Base-by-base conservation (phyloP, 2,797 vertebrate genomes). In the Smutsia gigantea region DNA sequence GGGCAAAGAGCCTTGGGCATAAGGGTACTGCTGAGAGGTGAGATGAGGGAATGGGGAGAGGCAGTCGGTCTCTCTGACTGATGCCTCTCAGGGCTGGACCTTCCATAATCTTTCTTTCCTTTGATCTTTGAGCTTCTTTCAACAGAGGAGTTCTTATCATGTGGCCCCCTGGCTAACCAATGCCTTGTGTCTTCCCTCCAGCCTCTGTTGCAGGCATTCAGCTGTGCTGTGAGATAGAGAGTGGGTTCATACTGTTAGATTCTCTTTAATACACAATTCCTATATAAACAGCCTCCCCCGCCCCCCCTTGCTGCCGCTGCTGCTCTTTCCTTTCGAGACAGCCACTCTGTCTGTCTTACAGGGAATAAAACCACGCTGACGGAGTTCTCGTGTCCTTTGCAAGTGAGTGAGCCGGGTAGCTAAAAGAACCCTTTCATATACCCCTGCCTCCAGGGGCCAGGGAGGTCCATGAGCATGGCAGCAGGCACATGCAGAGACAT, bases 91-190 rank as follows among this genome's bases (percentile, higher is more conserved):
- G 14, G 13, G 34, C 7, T 90, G 27, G 83, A 29, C 37, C 9
- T 84, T 77, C 69, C 7, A 7, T 71, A 18, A 23, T 23, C 42
- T 27, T 90, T 19, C 14, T 13, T 42, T 2, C 55, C 93, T 78
- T 59, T 53, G 92, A 25, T 51, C 53, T 93, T 66, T 81, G 46
- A 87, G 75, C 37, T 39, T 94, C 25, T 94, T 95, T 79, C 82
- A 42, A 64, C 46, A 88, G 34, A 89, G 51, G 18, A 93, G 10
- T 4, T 29, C 13, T 89, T 85, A 46, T 55, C 21, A 37, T 71
- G 59, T 7, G 9, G 14, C 2, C 39, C 68, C 49, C 29, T 53
- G 18, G 23, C 53, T 66, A 19, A 49, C 5, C 49, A 69, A 7
- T 21, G 79, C 42, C 21, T 87, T 74, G 13, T 87, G 59, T 10